These are phyloP conservation scores for Proteles cristata DNA, from an alignment of 2,113 vertebrate species.

Conservation along the genomic window DNA sequence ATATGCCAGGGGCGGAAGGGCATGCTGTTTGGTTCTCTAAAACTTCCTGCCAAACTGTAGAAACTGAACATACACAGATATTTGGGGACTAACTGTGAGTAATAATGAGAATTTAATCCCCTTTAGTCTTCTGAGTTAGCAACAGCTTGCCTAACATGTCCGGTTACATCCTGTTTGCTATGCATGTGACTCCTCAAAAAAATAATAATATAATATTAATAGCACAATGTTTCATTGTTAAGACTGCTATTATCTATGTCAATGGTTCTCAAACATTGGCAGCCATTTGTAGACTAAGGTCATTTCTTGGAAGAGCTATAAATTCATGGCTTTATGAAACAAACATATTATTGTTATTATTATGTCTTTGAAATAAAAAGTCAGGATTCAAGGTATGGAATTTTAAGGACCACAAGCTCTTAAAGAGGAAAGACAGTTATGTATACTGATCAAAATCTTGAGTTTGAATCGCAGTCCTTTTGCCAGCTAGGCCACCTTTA, in stretches of 20 bases:
- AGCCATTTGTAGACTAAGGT: slow-evolving; percentile 48
- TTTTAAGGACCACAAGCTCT: neutral
- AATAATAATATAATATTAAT: slow-evolving; percentile 65
- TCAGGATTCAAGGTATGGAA: neutral
- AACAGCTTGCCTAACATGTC: slow-evolving; percentile 74
- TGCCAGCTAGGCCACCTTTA: neutral
- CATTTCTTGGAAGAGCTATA: slow-evolving; percentile 26
- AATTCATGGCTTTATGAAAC: slow-evolving; percentile 3
- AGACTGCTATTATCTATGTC: slow-evolving; percentile 38
- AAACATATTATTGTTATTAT: neutral
- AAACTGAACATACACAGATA: slow-evolving; percentile 83
- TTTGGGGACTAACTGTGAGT: slow-evolving; percentile 80
- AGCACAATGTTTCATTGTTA: slow-evolving; percentile 67
- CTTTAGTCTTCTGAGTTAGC: slow-evolving; percentile 79
- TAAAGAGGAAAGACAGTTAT: slow-evolving; percentile 1
- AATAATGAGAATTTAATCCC: slow-evolving; percentile 82
- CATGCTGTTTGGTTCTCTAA: slow-evolving; percentile 85
- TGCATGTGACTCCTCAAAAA: slow-evolving; percentile 62
- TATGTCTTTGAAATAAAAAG: slow-evolving; percentile 40
- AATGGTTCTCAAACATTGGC: neutral
- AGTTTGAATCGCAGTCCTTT: neutral
- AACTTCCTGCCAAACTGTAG: slow-evolving; percentile 88
- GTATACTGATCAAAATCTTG: neutral
- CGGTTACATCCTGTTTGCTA: slow-evolving; percentile 83
- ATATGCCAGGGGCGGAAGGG: slow-evolving; percentile 86